Evolutionary conservation across 2,113 vertebrate species (phyloP).

Genomic region (Peromyscus polionotus): DNA sequence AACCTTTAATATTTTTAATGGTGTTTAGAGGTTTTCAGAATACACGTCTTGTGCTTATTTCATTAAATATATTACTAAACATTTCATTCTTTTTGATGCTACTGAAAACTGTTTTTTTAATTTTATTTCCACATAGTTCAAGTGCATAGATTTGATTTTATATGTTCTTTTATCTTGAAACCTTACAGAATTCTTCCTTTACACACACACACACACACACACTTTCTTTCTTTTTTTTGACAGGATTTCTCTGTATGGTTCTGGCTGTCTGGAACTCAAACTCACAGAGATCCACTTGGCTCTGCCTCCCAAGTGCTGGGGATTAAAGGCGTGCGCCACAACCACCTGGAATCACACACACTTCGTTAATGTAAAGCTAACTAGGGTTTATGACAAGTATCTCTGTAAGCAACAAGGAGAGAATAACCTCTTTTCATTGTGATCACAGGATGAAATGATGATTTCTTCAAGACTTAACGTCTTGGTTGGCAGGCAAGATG

Average conservation of each 20-base stretch:
- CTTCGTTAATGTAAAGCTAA: constrained; percentile 7
- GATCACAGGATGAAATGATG: constrained; percentile 16
- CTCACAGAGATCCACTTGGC: background rate
- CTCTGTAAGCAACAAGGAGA: constrained; percentile 18
- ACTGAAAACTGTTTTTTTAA: background rate
- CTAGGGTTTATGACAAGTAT: constrained; percentile 25
- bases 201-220: background rate
- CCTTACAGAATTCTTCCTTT: constrained; percentile 1
- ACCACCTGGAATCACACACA: background rate
- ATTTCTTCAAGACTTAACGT: constrained; percentile 45
- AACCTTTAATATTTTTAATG: background rate
- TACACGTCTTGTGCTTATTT: background rate
- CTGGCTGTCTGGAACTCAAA: background rate
- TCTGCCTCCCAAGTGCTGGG: background rate
- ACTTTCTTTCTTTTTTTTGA: background rate
- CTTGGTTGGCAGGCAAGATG: background rate
- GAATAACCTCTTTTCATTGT: constrained; percentile 48
- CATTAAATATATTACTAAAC: background rate
- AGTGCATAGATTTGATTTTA: background rate
- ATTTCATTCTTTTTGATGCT: background rate
- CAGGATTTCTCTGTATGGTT: background rate
- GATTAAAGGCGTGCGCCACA: background rate
- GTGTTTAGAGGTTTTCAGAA: background rate
- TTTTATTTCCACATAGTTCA: background rate
- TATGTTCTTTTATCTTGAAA: background rate